phyloP scores from a whole-genome alignment of 2,113 vertebrate species.

The Proteles cristata region DNA sequence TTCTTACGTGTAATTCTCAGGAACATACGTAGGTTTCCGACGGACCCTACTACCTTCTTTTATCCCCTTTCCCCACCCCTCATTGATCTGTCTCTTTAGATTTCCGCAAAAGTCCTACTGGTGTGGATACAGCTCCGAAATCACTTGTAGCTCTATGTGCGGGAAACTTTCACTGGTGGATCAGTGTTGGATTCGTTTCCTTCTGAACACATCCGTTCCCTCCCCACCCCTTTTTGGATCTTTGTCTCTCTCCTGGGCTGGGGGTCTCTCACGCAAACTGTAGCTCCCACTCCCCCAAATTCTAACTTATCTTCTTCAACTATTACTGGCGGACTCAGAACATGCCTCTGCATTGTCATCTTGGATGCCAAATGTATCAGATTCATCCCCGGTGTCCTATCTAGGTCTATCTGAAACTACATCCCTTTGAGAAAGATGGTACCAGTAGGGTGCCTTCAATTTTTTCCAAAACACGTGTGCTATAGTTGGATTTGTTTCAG shows the following conservation, averaged over 20 bases:
- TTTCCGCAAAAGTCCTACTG: neutral
- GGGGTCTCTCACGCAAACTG: neutral
- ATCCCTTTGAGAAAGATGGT: neutral
- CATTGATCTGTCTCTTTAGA: neutral
- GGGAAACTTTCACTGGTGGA: neutral
- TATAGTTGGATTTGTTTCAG: neutral
- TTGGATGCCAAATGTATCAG: neutral
- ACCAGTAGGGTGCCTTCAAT: neutral
- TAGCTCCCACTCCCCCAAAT: neutral
- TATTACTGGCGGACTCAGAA: too few species aligned
- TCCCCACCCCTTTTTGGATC: neutral
- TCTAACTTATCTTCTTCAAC: neutral
- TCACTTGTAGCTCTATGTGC: neutral
- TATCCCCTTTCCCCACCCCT: fast-evolving
- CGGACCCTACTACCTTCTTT: neutral
- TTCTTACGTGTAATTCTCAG: neutral
- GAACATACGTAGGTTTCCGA: neutral
- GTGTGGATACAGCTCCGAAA: neutral
- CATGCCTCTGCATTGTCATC: neutral
- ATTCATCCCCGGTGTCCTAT: neutral
- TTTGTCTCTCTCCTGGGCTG: neutral
- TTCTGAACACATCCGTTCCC: neutral
- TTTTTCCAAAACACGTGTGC: neutral
- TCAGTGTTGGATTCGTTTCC: neutral
- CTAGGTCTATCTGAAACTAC: neutral